phyloP scores from a whole-genome alignment of 2,888 invertebrate species.

The Brachypterus glaber region DNA sequence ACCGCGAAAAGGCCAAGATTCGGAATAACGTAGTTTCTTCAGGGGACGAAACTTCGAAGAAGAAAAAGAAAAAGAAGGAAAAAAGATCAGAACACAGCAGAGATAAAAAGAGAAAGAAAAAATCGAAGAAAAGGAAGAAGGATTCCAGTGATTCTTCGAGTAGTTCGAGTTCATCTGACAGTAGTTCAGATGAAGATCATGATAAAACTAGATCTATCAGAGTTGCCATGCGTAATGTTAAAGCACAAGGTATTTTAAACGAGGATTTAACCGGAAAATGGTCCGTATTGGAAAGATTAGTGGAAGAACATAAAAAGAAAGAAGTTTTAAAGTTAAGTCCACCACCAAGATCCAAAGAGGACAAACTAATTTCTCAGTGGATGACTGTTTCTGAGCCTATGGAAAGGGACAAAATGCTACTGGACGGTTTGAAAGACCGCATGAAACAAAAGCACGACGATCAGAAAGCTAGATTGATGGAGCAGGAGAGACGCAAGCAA shows the following conservation, averaged over 20 bases:
- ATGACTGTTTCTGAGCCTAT: constrained; percentile 43
- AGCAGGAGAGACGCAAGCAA: constrained; percentile 31
- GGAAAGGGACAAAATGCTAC: constrained; percentile 38
- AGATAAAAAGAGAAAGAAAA: constrained; percentile 33
- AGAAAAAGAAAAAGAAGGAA: constrained; percentile 24
- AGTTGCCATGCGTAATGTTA: constrained; percentile 54
- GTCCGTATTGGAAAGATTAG: constrained; percentile 39
- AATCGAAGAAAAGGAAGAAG: constrained; percentile 19
- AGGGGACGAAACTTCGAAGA: constrained; percentile 23
- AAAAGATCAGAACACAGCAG: constrained; percentile 27
- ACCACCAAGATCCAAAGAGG: constrained; percentile 29
- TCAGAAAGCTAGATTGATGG: constrained; percentile 34
- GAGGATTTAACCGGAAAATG: constrained; percentile 40
- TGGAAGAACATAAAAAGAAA: constrained; percentile 44
- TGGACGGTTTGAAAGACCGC: constrained; percentile 45
- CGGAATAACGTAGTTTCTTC: constrained; percentile 24
- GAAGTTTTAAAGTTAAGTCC: constrained; percentile 26
- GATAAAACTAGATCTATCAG: constrained; percentile 53
- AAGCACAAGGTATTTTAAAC: constrained; percentile 42
- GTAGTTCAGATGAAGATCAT: constrained; percentile 33
- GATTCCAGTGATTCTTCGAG: constrained; percentile 40
- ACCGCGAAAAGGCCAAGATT: constrained; percentile 48
- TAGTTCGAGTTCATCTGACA: constrained; percentile 40
- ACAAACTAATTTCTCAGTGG: constrained; percentile 42
- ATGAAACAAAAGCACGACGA: constrained; percentile 46